Conservation (phyloP, 2,797 vertebrate genomes). For the Propithecus deckenii region DNA sequence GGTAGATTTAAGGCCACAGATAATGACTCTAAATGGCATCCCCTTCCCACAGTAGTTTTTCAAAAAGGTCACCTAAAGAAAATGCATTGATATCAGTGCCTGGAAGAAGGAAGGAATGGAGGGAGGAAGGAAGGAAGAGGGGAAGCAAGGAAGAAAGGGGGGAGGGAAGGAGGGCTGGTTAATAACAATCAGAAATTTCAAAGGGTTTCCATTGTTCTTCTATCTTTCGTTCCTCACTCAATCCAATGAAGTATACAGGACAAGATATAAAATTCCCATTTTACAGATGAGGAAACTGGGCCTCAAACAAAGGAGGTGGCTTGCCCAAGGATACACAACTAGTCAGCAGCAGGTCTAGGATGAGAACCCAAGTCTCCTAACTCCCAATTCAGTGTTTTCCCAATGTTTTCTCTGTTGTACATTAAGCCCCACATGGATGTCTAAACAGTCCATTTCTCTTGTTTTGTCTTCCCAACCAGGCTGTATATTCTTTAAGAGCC, state of each 20-base stretch:
- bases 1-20: constrained; percentile 66
- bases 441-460: background rate
- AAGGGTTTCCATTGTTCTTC: background rate
- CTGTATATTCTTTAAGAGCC: background rate
- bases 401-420: background rate
- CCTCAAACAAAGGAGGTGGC: background rate
- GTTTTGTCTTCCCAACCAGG: constrained; percentile 47
- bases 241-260: background rate
- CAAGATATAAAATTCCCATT: background rate
- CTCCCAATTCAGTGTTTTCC: background rate
- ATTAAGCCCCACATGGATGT: background rate
- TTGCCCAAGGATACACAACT: background rate
- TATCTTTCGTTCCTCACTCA: background rate
- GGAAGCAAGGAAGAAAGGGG: background rate
- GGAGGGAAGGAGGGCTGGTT: background rate
- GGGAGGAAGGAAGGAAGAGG: rapidly evolving
- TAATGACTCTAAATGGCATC: constrained; percentile 62
- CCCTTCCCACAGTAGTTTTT: constrained; percentile 20
- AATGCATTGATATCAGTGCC: background rate
- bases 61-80: constrained; percentile 45
- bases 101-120: background rate
- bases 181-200: background rate
- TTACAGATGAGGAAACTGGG: background rate
- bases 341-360: background rate
- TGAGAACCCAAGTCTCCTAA: background rate